Evolutionary conservation across 2,113 vertebrate genomes (phyloP).

Genomic region (Lepisosteus osseus): DNA sequence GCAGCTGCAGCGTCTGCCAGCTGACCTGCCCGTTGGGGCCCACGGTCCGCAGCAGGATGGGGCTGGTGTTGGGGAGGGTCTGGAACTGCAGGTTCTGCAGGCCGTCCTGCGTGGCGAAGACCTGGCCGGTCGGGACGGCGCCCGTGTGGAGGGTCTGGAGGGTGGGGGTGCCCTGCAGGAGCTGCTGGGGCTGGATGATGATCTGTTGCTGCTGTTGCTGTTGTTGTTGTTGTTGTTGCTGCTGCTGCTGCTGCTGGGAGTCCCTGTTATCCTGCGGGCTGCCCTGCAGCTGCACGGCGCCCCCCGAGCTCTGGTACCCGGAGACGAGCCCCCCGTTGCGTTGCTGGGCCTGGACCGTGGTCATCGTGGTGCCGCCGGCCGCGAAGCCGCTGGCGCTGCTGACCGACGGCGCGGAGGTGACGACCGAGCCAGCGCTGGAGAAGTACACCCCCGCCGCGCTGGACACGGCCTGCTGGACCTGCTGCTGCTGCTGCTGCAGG

Average conservation of each 20-base stretch:
- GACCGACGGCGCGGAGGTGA: conserved; percentile 75
- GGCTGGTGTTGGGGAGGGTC: conserved; percentile 80
- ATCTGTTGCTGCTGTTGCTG: conserved; percentile 80
- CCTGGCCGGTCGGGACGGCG: conserved; percentile 72
- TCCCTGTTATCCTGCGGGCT: conserved; percentile 63
- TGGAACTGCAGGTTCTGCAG: conserved; percentile 93
- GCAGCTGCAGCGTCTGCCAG: conserved; percentile 96
- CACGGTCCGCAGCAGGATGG: conserved; percentile 89
- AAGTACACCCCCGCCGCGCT: conserved; percentile 45
- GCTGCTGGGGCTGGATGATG: conserved; percentile 73
- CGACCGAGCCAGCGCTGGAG: conserved; percentile 49
- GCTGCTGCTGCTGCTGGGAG: conserved; percentile 53
- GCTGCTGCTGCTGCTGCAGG: conserved; percentile 44
- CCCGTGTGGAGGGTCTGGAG: conserved; percentile 82
- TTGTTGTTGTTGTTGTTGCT: conserved; percentile 46
- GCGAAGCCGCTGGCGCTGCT: conserved; percentile 32
- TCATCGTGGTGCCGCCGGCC: background rate
- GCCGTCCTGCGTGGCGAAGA: conserved; percentile 85
- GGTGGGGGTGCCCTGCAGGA: conserved; percentile 78
- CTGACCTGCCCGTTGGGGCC: conserved; percentile 91
- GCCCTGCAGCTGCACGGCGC: conserved; percentile 34
- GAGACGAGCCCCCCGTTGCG: conserved; percentile 33
- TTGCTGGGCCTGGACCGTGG: conserved; percentile 44
- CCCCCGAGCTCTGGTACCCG: conserved; percentile 51
- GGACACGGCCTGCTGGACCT: conserved; percentile 27